Evolutionary conservation across 2,888 invertebrate genomes (phyloP), one percentile per base, ranked within the genome.

Genomic region (Yponomeuta plumbellus): DNA sequence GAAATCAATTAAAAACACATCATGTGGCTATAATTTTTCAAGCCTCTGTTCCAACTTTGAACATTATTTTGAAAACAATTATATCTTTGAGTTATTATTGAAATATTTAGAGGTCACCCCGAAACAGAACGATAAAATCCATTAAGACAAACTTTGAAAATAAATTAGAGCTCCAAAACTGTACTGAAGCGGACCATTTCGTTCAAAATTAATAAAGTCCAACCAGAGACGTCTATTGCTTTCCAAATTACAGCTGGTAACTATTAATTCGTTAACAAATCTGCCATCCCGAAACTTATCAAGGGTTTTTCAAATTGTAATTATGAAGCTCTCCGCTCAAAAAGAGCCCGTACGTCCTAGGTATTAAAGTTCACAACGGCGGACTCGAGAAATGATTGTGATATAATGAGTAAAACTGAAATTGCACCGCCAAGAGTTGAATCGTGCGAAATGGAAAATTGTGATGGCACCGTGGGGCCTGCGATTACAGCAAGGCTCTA

Each of bases 1-100:
- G 66, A 71, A 70, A 69, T 69, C 66, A 69, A 71, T 72, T 73
- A 71, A 63, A 67, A 69, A 71, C 66, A 70, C 71, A 74, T 70
- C 69, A 70, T 69, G 64, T 26, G 26, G 26, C 5, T n/a, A n/a
- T n/a, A n/a, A n/a, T n/a, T n/a, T n/a, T n/a, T n/a, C n/a, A n/a
- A 34, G 6, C 1, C 34, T 34, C 8, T 34, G 34, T 34, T 34
- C 34, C 34, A 34, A 34, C 34, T 34, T 34, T 34, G 8, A 8
- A 34, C 34, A 8, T 8, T 8, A 34, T 34, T 34, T 34, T 34
- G 34, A 34, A 34, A 34, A 34, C 1, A 34, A 34, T 8, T 34
- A 5, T 34, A 34, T 34, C 34, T 34, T 34, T 5, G 8, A 34
- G 34, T 34, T 5, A 34, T 34, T 34, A 6, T 34, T 34, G 34